Evolutionary conservation across 2,113 vertebrate species (phyloP), one percentile per base, ranked within the genome.

Genomic region (Myrmecobius fasciatus): DNA sequence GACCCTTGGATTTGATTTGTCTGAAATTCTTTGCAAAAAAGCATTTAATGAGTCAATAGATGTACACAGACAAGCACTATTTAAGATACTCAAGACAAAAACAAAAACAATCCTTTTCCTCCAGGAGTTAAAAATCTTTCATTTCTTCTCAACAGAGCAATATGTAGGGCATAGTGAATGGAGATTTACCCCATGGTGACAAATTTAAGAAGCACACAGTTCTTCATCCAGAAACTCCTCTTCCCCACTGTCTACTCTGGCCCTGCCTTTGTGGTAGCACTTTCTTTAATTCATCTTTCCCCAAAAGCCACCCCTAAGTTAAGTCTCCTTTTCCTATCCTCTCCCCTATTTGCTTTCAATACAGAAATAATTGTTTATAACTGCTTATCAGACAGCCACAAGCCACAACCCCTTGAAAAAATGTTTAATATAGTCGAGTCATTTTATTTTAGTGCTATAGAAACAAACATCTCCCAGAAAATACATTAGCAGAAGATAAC

Each of bases 401-500:
- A 75, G 14, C 56, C 9, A 0, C 36, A 91, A 22, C 0, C 26
- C 75, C 46, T 0, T 3, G 20, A 20, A 90, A 75, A 5, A 2
- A 91, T 91, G n/a, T 92, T 94, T 83, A 92, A 54, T 75, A 75
- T 43, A 92, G 91, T 53, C n/a, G 10, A 0, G 14, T 56, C 92
- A 83, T 95, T 91, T 75, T n/a, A 75, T 75, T 75, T 75, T 75
- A 75, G 14, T 75, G 14, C 67, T 75, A 46, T 11, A 83, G 5
- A 93, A 36, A 53, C 25, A 96, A 96, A 94, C 7, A 90, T 93
- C 46, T 90, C 95, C 90, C 47, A 91, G 28, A 93, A 91, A 88
- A 56, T 49, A 22, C 36, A 46, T 89, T 48, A 89, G 10, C 92
- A 52, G 52, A 67, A 26, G 31, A 49, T 94, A 95, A 91, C 31